These are phyloP conservation scores for Agriotes lineatus DNA, from an alignment of 2,888 invertebrate genomes.

Conservation along the genomic window DNA sequence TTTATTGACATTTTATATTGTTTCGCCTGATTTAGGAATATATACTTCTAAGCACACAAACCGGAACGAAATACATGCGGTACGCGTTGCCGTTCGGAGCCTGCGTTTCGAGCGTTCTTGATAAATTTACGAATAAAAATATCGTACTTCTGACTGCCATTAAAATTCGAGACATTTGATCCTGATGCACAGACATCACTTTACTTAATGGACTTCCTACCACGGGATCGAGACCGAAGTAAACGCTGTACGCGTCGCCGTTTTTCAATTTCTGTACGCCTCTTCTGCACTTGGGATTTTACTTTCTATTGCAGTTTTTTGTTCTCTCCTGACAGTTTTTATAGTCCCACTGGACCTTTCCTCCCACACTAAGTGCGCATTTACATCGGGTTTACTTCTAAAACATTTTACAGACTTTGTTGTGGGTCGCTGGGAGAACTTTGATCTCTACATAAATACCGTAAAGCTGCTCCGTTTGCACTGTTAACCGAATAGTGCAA, in stretches of 20 bases:
- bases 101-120: neutral
- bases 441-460: too few species aligned
- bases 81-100: too few species aligned
- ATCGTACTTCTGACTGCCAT: constrained; percentile 35
- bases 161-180: constrained; percentile 54
- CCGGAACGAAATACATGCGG: neutral
- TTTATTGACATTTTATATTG: neutral
- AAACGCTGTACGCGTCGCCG: constrained; percentile 45
- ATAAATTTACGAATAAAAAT: constrained; percentile 25
- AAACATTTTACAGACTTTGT: constrained; percentile 10
- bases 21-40: neutral
- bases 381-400: constrained; percentile 16
- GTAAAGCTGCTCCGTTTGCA: neutral
- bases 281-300: constrained; percentile 37
- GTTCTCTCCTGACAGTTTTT: constrained; percentile 11
- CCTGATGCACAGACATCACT: constrained; percentile 51
- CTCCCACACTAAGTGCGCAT: constrained; percentile 9
- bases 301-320: constrained; percentile 25
- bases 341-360: constrained; percentile 7
- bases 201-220: constrained; percentile 53
- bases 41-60: neutral
- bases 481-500: too few species aligned
- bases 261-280: constrained; percentile 50
- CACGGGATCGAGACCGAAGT: constrained; percentile 39
- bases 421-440: neutral